Evolutionary conservation across 2,888 invertebrate genomes (phyloP).

Genomic region (Eilema depressum): DNA sequence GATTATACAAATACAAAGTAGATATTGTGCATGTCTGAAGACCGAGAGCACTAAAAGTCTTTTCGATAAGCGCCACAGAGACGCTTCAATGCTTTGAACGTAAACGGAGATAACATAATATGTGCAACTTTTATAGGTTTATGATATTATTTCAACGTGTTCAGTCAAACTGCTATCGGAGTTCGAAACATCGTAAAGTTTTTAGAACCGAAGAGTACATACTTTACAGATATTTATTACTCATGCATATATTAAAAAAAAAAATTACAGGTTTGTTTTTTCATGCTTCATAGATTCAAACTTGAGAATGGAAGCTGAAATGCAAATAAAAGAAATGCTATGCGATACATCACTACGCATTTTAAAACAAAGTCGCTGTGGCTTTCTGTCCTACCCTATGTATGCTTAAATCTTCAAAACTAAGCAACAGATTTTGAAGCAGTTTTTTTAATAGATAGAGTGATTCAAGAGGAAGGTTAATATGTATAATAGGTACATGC

Average conservation of each 20-base stretch:
- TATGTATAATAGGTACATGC: no score
- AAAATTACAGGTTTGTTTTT: neutral
- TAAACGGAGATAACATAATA: neutral
- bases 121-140: slow-evolving; percentile 19
- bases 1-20: neutral
- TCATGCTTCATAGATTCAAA: no score
- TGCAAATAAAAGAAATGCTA: neutral
- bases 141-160: neutral
- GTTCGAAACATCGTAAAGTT: neutral
- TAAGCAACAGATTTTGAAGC: no score
- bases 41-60: neutral
- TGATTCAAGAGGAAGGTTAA: no score
- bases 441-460: no score
- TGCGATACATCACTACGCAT: no score
- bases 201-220: neutral
- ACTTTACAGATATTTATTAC: neutral
- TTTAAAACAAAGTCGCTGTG: no score
- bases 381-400: no score
- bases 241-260: neutral
- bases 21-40: neutral
- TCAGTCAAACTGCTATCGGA: neutral
- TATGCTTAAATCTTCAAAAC: no score
- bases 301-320: neutral
- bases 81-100: slow-evolving; percentile 8
- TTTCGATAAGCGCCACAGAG: slow-evolving; percentile 26